phyloP scores from a whole-genome alignment of 2,888 invertebrate genomes.

The Malacosoma neustria region DNA sequence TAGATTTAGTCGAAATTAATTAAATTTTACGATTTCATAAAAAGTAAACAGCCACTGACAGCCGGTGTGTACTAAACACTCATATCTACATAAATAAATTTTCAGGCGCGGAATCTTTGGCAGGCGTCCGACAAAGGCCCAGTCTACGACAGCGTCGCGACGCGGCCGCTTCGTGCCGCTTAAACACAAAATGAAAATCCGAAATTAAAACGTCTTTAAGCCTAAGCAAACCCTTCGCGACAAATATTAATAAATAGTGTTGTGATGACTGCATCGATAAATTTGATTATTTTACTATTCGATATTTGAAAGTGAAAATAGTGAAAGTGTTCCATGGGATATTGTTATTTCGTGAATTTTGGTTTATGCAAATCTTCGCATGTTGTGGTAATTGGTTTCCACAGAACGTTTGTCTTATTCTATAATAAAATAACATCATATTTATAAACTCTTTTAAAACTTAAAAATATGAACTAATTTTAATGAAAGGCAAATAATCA shows the following conservation, averaged over 20 bases:
- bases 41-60: conserved; percentile 19
- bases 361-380: background rate
- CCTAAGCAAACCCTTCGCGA: conserved; percentile 8
- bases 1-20: conserved; percentile 3
- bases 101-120: conserved; percentile 63
- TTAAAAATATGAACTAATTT: too few species aligned
- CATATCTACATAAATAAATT: conserved; percentile 65
- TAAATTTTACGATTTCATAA: conserved; percentile 13
- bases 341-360: conserved; percentile 5
- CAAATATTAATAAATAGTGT: background rate
- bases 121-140: conserved; percentile 57
- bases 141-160: conserved; percentile 55
- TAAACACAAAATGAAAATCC: conserved; percentile 23
- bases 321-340: conserved; percentile 21
- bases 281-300: conserved; percentile 5
- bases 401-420: background rate
- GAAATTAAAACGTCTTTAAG: conserved; percentile 27
- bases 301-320: conserved; percentile 24
- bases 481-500: too few species aligned
- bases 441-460: too few species aligned
- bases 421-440: too few species aligned
- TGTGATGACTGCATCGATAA: background rate
- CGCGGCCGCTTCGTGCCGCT: conserved; percentile 39
- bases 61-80: conserved; percentile 23
- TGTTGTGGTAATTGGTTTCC: background rate